phyloP scores from a whole-genome alignment of 2,113 vertebrate genomes.

The Dicerorhinus sumatrensis region DNA sequence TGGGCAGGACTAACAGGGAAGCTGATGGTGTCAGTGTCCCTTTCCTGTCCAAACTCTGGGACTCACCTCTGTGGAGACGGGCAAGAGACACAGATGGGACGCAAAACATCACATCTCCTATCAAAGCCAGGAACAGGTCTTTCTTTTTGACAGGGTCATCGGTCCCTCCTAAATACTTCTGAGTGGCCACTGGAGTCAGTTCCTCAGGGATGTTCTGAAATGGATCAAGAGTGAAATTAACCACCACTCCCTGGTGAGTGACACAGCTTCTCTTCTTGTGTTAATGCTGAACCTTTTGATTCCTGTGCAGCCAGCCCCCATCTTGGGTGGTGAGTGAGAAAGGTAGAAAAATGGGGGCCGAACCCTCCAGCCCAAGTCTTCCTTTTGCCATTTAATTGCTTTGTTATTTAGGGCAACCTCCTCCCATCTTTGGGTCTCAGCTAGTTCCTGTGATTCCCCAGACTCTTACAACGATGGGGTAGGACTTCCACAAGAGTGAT shows the following conservation, averaged over 20 bases:
- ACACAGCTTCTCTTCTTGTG: not conserved
- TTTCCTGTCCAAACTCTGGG: fast-evolving
- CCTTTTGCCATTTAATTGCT: not conserved
- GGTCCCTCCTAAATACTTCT: slow-evolving; percentile 76
- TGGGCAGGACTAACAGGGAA: fast-evolving
- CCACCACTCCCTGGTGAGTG: fast-evolving
- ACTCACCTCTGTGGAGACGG: slow-evolving; percentile 75
- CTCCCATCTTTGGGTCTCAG: not conserved
- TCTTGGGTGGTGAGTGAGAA: fast-evolving
- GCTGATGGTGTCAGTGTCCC: fast-evolving
- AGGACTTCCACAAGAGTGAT: slow-evolving; percentile 35
- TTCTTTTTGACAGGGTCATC: slow-evolving; percentile 61
- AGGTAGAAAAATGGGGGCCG: not conserved
- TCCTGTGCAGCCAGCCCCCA: not conserved
- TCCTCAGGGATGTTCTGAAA: slow-evolving; percentile 67
- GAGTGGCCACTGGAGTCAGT: not conserved
- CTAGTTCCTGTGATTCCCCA: not conserved
- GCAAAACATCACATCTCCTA: slow-evolving; percentile 1
- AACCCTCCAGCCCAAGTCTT: too few relatives aligned
- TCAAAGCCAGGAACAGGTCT: slow-evolving; percentile 53
- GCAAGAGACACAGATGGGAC: slow-evolving; percentile 49
- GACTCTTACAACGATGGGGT: slow-evolving; percentile 28
- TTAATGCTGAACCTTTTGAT: fast-evolving
- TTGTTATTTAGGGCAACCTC: not conserved
- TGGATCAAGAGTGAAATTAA: not conserved